A percentile compares a stretch with the other conserved stretches of the same genome.
Conservation (phyloP, 2,888 invertebrate genomes). For the Lasioglossum vierecki region DNA sequence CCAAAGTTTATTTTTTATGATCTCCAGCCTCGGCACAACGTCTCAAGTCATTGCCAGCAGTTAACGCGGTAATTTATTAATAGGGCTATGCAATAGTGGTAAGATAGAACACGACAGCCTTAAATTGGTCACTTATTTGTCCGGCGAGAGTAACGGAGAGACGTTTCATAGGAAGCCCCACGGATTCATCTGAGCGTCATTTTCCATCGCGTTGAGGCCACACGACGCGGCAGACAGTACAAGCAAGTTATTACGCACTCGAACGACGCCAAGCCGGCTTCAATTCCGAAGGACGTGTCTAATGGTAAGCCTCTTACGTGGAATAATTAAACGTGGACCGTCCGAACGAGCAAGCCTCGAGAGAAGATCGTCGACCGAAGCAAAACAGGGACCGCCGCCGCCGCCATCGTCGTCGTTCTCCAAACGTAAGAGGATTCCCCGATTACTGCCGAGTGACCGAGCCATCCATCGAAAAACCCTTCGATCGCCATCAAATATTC, state of each 20-base stretch:
- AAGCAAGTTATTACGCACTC: constrained; percentile 64
- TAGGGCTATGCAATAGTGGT: background rate
- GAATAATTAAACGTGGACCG: constrained; percentile 67
- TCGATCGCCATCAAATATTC: constrained; percentile 30
- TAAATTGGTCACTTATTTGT: background rate
- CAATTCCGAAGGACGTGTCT: constrained; percentile 64
- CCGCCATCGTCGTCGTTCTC: constrained; percentile 10
- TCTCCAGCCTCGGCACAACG: background rate
- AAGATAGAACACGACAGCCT: background rate
- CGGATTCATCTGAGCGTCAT: constrained; percentile 15
- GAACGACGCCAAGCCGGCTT: constrained; percentile 65
- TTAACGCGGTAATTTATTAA: background rate
- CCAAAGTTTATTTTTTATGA: too few relatives aligned
- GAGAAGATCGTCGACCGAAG: constrained; percentile 55
- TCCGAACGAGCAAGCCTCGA: constrained; percentile 37
- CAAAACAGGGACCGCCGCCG: constrained; percentile 46
- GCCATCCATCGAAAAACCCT: constrained; percentile 45
- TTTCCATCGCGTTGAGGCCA: constrained; percentile 24
- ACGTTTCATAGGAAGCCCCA: background rate
- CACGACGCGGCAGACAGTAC: constrained; percentile 22
- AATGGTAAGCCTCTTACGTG: constrained; percentile 71
- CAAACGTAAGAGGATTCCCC: constrained; percentile 64
- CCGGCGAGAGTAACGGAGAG: background rate
- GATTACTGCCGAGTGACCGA: constrained; percentile 62
- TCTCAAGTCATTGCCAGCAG: background rate